Evolutionary conservation across 2,113 vertebrate species (phyloP).

Genomic region (Galemys pyrenaicus): DNA sequence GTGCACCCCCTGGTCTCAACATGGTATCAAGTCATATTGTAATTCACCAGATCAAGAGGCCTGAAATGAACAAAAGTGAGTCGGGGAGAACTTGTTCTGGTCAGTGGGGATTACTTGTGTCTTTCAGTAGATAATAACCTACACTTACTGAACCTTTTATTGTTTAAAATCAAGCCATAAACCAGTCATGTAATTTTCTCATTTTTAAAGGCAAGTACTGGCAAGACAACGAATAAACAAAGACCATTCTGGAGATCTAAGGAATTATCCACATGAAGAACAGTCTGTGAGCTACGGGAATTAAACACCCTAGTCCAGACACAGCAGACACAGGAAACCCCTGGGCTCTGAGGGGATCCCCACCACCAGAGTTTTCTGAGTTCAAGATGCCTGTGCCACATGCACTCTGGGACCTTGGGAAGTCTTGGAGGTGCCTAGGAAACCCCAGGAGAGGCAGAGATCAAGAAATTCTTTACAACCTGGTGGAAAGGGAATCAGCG

Average conservation of each 20-base stretch:
- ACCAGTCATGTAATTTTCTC: not conserved
- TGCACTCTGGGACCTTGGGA: accelerated
- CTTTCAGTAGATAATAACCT: accelerated
- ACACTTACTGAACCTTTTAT: not conserved
- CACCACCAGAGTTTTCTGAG: too few species aligned
- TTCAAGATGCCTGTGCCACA: accelerated
- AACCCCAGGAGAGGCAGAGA: not conserved
- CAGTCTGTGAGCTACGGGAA: not conserved
- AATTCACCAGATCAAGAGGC: not conserved
- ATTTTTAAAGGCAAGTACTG: not conserved
- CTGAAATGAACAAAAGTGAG: not conserved
- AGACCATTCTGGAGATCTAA: not conserved
- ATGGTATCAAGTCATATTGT: not conserved
- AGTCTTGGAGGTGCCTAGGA: not conserved
- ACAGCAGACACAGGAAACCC: not conserved
- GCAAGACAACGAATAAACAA: not conserved
- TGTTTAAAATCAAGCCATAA: too few species aligned
- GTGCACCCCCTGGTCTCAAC: not conserved
- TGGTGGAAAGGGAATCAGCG: not conserved
- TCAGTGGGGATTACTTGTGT: too few species aligned
- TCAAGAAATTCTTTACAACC: not conserved
- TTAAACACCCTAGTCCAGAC: not conserved
- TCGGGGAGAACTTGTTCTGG: accelerated
- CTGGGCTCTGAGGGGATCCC: too few species aligned
- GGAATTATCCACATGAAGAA: not conserved